Evolutionary conservation across 2,888 invertebrate genomes (phyloP).

Genomic region (Pandemis cinnamomeana): DNA sequence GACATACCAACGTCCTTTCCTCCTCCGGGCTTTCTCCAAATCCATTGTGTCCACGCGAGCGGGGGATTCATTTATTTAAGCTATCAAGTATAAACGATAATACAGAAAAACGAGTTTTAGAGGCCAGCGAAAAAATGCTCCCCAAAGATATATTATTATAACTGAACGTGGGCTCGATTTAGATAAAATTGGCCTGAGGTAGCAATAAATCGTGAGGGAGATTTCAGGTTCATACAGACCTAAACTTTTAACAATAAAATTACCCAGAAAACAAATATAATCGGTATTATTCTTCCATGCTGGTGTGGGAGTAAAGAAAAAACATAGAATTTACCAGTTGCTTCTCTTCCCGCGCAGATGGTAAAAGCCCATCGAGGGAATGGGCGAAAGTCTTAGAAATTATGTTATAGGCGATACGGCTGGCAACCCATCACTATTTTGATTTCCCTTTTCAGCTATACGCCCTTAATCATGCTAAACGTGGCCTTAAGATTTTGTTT

Average conservation of each 20-base stretch:
- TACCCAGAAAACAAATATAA: no score
- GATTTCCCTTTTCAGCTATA: no score
- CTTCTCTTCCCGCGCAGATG: no score
- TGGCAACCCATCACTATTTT: no score
- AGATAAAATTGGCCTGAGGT: background rate
- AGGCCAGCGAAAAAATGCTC: slow-evolving; percentile 10
- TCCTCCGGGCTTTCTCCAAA: slow-evolving; percentile 15
- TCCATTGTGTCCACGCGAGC: slow-evolving; percentile 35
- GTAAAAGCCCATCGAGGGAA: no score
- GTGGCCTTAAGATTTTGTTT: no score
- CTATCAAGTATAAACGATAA: slow-evolving; percentile 38
- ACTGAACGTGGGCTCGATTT: background rate
- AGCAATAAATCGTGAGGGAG: background rate
- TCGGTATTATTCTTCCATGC: no score
- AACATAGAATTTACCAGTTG: no score
- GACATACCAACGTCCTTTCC: slow-evolving; percentile 27
- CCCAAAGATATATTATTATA: background rate
- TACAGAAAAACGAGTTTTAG: slow-evolving; percentile 19
- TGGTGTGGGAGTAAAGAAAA: no score
- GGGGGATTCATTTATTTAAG: slow-evolving; percentile 39
- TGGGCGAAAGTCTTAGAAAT: no score
- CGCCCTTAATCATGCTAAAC: no score
- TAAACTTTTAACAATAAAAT: background rate
- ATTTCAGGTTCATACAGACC: background rate
- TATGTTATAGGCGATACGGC: no score